Base-by-base conservation (phyloP, 2,113 vertebrate species). In the Sceloporus undulatus region DNA sequence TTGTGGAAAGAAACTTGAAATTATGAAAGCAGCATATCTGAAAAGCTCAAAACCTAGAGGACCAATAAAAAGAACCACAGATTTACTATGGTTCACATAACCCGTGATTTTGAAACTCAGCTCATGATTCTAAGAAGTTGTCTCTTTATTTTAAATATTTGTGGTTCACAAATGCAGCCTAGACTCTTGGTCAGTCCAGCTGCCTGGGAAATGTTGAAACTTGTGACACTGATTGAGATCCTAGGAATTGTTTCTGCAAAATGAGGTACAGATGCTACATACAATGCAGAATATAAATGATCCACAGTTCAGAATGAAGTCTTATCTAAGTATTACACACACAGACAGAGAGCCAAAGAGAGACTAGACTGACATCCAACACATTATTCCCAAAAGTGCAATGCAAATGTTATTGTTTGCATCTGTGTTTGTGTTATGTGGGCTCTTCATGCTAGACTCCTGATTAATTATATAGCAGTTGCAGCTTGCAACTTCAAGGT, bases 61-160 rank as follows among this genome's bases (percentile, higher is more conserved):
- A 19, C 80, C 75, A 83, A 77, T 68, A 88, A 77, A 59, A 87
- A 59, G 68, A 87, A 82, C 62, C 73, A 83, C 80, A 56, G 40
- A 77, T 88, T 83, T 82, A 88, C 73, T 82, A 77, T 38, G 79
- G 86, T 87, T 74, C 71, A 34, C 59, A 75, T 66, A 76, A 82
- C 56, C 56, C 71, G 82, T 83, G 80, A 70, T 84, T 84, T 78
- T 34, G 8, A 54, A 70, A 18, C 66, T 88, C 74, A 54, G 29
- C 56, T 76, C 73, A 74, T 87, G 19, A 76, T 62, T 73, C 38
- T 87, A 81, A 81, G 70, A 87, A 62, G 68, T 14, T 74, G 38
- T 56, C 77, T 82, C 25, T 81, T 76, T 68, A 83, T 75, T 78
- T 40, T 84, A 84, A 54, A 88, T 78, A 77, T 77, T 56, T 70